Conservation (phyloP, 2,888 invertebrate genomes). For the Synanthedon vespiformis region DNA sequence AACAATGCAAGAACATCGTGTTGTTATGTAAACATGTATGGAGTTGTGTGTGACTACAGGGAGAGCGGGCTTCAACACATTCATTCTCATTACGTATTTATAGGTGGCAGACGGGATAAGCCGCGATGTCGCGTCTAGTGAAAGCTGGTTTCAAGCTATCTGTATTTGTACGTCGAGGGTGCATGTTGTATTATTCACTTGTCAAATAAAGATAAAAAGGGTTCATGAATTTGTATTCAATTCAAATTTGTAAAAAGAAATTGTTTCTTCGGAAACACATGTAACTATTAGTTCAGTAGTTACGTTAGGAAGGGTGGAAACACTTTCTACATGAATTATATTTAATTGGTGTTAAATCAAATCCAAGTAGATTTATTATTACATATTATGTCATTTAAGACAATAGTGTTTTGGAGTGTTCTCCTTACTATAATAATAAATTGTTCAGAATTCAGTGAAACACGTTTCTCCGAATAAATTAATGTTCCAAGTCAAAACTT, state of each 20-base stretch:
- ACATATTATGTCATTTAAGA: no score
- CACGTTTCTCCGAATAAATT: not conserved
- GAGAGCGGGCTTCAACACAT: not conserved
- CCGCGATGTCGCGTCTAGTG: conserved; percentile 11
- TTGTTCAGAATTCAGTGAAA: no score
- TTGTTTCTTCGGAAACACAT: not conserved
- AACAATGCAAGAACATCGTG: not conserved
- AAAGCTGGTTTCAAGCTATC: not conserved
- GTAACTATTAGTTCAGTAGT: no score
- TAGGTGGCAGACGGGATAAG: conserved; percentile 23
- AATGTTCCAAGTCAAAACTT: not conserved
- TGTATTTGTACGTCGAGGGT: conserved; percentile 7
- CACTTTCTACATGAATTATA: no score
- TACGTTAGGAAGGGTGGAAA: no score
- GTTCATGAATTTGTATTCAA: conserved; percentile 45
- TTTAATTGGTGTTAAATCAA: no score
- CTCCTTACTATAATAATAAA: no score
- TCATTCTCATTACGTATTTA: conserved; percentile 35
- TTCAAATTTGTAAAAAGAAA: conserved; percentile 21
- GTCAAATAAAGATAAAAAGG: conserved; percentile 25
- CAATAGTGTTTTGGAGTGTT: no score
- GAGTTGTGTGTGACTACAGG: not conserved
- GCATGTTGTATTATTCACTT: conserved; percentile 38
- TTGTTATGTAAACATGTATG: not conserved
- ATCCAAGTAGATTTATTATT: no score